Base-by-base conservation (phyloP, 2,888 invertebrate genomes). In the Mechanitis mazaeus region DNA sequence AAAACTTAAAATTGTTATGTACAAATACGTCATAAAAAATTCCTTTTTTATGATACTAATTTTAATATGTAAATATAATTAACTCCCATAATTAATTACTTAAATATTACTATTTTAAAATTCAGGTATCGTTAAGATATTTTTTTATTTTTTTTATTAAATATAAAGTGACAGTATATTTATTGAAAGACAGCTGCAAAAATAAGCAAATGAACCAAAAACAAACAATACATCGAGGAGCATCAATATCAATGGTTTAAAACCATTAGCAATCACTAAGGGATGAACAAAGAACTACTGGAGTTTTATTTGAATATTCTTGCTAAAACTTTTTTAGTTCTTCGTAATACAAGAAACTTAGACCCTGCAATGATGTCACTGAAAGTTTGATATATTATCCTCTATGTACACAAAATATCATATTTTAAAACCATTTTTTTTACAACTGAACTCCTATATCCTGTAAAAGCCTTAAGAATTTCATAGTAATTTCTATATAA, bases 191-290 rank as follows among this genome's bases (percentile, higher is more conserved):
- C 72, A 73, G 72, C 71, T 72, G 72, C 71, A 70, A 71, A 68
- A 70, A 69, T 69, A 80, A 81, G 77, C 80, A 83, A 82, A 50
- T 82, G 81, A 76, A 75, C 74, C 71, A 64, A 74, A 75, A 76
- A 75, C 76, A 81, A 80, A 84, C 81, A 81, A 80, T 81, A 75
- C 74, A 71, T 70, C 64, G 68, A 73, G 75, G 74, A 74, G 73
- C 71, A 72, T 73, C 72, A 82, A 81, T 77, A 76, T 75, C 75
- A 77, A 81, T 81, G 80, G 80, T 83, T 81, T 77, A 83, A 76
- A 82, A 78, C 80, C 84, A 83, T 84, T 84, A 84, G 78, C 73
- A 69, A 69, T 67, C 67, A 58, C 60, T 55, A 62, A 56, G 63
- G 64, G 61, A 64, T 54, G 56, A 45, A 69, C 60, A 60, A 58